Evolutionary conservation across 2,888 invertebrate species (phyloP), one percentile per base, ranked within the genome.

Genomic region (Drosophila trichaetosa): DNA sequence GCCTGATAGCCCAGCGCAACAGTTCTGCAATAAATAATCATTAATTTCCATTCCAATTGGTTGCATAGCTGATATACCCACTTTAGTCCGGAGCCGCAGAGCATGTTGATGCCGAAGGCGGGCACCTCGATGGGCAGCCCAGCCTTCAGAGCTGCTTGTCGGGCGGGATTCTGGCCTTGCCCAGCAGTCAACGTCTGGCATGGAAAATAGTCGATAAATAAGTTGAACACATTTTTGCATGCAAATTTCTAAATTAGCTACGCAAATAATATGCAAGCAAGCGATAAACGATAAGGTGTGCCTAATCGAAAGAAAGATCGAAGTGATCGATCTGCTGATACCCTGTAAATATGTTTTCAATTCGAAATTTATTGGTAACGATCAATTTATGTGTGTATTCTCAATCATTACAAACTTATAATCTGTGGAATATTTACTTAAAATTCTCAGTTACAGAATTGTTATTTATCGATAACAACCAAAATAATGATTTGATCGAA

Each of bases 41-140:
- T 21, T 7, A 6, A 11, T 53, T 36, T 3, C 21, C 1, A 31
- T 11, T 33, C 24, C 24, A 21, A 33, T 48, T 11, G 38, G 48
- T 1, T 5, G 5, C 2, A 16, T 16, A 36, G 8, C 31, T 31
- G 49, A 27, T 2, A 18, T 73, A 92, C 94, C 91, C 93, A 96
- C 96, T 96, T 96, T 40, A 97, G 93, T 10, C 97, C 97, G 61
- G 97, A 97, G 40, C 97, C 97, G 93, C 97, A 97, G 4, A 97
- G 93, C 96, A 97, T 96, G 91, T 97, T 97, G 33, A 97, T 92
- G 31, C 94, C 93, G 91, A 94, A 96, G 24, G 97, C 96, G 49
- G 97, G 96, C 29, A 95, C 95, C 60, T 94, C 91, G 79, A 94
- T 91, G 33, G 97, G 96, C 68, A 97, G 90, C 16, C 96, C 96